phyloP scores from a whole-genome alignment of 2,797 vertebrate genomes.

The Gephyroberyx darwinii region DNA sequence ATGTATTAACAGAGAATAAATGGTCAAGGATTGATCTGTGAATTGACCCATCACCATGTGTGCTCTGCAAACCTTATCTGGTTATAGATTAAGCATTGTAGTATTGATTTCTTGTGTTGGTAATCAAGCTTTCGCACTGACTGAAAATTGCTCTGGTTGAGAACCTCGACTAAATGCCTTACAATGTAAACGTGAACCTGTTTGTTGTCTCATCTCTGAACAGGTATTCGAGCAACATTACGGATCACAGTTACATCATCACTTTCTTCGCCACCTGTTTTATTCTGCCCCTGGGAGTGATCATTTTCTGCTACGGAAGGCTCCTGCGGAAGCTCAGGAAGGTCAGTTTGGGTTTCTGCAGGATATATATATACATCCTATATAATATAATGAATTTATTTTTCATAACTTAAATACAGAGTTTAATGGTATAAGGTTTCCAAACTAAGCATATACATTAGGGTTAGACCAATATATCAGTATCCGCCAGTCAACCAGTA shows the following conservation, averaged over 20 bases:
- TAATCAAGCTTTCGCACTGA: not conserved
- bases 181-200: not conserved
- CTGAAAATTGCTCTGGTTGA: not conserved
- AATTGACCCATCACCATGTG: slow-evolving; percentile 3
- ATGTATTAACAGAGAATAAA: not conserved
- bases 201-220: not conserved
- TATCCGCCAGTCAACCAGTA: no score
- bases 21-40: not conserved
- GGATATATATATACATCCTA: no score
- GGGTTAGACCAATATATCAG: no score
- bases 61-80: not conserved
- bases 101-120: not conserved
- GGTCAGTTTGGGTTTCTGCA: slow-evolving; percentile 70
- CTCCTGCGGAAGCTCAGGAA: slow-evolving; percentile 87
- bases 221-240: slow-evolving; percentile 87
- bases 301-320: slow-evolving; percentile 90
- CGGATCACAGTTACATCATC: slow-evolving; percentile 87
- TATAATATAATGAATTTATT: no score
- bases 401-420: not conserved
- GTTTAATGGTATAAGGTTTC: no score
- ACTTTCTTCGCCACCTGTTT: slow-evolving; percentile 90
- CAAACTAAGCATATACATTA: no score
- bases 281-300: slow-evolving; percentile 86
- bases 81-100: slow-evolving; percentile 17
- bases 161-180: not conserved